Conservation (phyloP, 2,113 vertebrate genomes). For the Brevimyrus niger region DNA sequence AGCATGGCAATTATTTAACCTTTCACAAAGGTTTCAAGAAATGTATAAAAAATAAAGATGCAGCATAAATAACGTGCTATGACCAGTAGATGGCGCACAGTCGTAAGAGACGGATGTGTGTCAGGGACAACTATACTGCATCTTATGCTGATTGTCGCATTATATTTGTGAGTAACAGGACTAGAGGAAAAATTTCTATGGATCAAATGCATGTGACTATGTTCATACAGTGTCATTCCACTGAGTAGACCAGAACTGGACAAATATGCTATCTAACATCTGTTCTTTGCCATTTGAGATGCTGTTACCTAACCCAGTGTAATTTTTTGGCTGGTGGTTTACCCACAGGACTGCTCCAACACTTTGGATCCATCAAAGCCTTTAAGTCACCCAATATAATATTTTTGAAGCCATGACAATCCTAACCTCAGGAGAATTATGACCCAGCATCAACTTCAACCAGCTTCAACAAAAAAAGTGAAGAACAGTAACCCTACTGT, state of each 20-base stretch:
- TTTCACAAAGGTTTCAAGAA: neutral
- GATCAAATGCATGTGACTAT: neutral
- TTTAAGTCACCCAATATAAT: neutral
- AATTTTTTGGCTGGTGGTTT: neutral
- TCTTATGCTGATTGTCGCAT: neutral
- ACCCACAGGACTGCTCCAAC: neutral
- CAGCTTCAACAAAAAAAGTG: neutral
- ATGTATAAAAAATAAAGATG: neutral
- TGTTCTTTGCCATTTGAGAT: neutral
- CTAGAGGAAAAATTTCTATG: neutral
- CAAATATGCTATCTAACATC: neutral
- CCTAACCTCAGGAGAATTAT: neutral
- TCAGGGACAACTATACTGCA: neutral
- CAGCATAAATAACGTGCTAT: neutral
- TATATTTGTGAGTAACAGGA: neutral
- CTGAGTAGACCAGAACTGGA: neutral
- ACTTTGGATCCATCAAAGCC: neutral
- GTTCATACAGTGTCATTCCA: neutral
- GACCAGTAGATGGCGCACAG: neutral
- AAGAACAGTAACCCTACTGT: neutral
- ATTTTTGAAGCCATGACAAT: neutral
- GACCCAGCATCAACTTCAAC: neutral
- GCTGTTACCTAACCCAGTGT: neutral
- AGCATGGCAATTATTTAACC: neutral
- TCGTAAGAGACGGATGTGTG: neutral